Base-by-base conservation (phyloP, 2,888 invertebrate genomes). In the Halocaridina rubra region DNA sequence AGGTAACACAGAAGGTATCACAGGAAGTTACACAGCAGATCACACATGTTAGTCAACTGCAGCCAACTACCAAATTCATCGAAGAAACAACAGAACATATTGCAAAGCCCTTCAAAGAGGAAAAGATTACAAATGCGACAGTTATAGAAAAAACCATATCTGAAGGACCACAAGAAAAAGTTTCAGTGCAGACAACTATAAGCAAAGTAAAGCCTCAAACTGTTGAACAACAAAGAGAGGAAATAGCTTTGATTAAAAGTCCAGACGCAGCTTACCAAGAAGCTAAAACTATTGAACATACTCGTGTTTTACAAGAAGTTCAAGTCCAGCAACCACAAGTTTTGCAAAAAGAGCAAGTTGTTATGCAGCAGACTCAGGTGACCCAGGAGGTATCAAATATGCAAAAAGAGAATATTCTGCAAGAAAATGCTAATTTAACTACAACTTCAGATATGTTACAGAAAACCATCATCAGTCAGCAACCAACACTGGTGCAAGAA, bases 111-210 rank as follows among this genome's bases (percentile, higher is more conserved):
- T 53, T 79, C 19, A 39, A 79, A 53, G 30, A 53, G 30, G 30
- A 69, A 24, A 29, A 78, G 27, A 22, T 53, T 1, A 27, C n/a
- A 27, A 69, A 33, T 19, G 46, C 19, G n/a, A 77, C 61, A 2
- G 61, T 77, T 32, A 30, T 33, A 8, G 10, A n/a, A 22, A 33
- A 77, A 32, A 32, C 8, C n/a, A 7, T 24, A 27, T 22, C 39
- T 27, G 78, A 84, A 39, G 22, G 33, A 22, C 72, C 82, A 10
- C 77, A 72, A 71, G 71, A 78, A 22, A 84, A 84, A 39, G 72
- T 72, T 22, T 30, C 39, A 13, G 27, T 77, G 22, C 53, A 78
- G 33, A 78, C 77, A 33, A 78, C 61, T 22, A 19, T 46, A 19
- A 84, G 59, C 5, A 27, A 39, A 30, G 30, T 30, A 61, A 39